Conservation (phyloP, 2,888 invertebrate species). For the Drosophila peninsularis region DNA sequence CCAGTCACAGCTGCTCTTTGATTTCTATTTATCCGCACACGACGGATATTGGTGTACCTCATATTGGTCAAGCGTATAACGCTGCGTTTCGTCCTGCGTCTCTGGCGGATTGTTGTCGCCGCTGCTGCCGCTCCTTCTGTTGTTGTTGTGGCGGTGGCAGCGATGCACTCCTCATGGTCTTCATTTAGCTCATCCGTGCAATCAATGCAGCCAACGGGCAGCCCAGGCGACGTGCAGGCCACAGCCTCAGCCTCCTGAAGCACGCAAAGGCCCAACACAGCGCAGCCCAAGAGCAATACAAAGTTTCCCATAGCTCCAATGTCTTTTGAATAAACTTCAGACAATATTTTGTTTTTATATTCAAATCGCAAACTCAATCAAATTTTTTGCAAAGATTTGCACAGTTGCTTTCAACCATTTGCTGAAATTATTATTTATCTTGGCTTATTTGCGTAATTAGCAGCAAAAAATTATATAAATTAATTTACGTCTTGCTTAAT, state of each 20-base stretch:
- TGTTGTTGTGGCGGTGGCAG: slow-evolving; percentile 1
- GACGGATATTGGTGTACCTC: background rate
- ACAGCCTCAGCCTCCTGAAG: slow-evolving; percentile 9
- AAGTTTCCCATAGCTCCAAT: background rate
- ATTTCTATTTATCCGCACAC: background rate
- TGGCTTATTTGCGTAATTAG: background rate
- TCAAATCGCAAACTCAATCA: background rate
- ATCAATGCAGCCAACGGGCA: slow-evolving; percentile 20
- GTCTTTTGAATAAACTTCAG: background rate
- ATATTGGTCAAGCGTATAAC: background rate
- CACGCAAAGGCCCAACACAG: background rate
- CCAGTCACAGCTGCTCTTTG: background rate
- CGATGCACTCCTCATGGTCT: slow-evolving; percentile 1
- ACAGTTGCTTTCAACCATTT: slow-evolving; percentile 26
- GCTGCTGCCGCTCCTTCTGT: background rate
- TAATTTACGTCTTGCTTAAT: too few species aligned
- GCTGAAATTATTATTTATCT: slow-evolving; percentile 5
- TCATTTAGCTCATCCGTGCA: background rate
- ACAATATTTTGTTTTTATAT: slow-evolving; percentile 23
- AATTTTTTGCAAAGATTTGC: slow-evolving; percentile 22
- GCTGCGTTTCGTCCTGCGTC: background rate
- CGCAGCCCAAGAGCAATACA: slow-evolving; percentile 2
- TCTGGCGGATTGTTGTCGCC: background rate
- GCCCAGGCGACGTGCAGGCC: background rate
- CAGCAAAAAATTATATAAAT: background rate